Evolutionary conservation across 2,888 invertebrate genomes (phyloP), one percentile per base, ranked within the genome.

Genomic region (Pimpla rufipes): DNA sequence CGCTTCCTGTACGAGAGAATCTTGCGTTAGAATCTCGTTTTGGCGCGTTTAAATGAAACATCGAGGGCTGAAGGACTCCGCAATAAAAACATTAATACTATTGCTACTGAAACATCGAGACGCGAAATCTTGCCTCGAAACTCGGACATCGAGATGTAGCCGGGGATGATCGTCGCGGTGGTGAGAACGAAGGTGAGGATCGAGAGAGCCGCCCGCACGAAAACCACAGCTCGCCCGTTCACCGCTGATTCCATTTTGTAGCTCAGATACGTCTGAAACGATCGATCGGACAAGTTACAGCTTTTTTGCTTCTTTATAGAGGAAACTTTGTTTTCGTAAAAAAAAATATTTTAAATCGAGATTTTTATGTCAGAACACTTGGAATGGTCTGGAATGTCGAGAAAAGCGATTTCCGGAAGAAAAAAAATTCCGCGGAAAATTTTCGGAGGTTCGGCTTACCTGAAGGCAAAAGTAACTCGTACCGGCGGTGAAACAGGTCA

Each of bases 401-500:
- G n/a, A n/a, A n/a, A n/a, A n/a, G n/a, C n/a, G n/a, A n/a, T n/a
- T n/a, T n/a, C n/a, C n/a, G n/a, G n/a, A n/a, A n/a, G n/a, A n/a
- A n/a, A n/a, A n/a, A n/a, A n/a, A n/a, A n/a, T n/a, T n/a, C n/a
- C n/a, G n/a, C n/a, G n/a, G n/a, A n/a, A 29, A 5, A 29, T 29
- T 29, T 29, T 29, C 29, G 29, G 0, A 21, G 57, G 13, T 62
- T 74, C 21, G 23, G n/a, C 74, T 75, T 86, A 94, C 95, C 93
- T 96, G 95, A 37, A 95, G 89, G 89, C 94, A 94, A 85, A 94
- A 93, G 88, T 95, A 96, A 3, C 94, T 68, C 18, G 94, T 93
- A 0, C 95, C 95, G 45, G 94, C 92, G 5, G 94, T 94, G 90
- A 96, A 96, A 18, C 95, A 94, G 86, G 95, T 88, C 70, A 94